Evolutionary conservation across 2,113 vertebrate genomes (phyloP), one percentile per base, ranked within the genome.

Genomic region (Seriola dumerili): DNA sequence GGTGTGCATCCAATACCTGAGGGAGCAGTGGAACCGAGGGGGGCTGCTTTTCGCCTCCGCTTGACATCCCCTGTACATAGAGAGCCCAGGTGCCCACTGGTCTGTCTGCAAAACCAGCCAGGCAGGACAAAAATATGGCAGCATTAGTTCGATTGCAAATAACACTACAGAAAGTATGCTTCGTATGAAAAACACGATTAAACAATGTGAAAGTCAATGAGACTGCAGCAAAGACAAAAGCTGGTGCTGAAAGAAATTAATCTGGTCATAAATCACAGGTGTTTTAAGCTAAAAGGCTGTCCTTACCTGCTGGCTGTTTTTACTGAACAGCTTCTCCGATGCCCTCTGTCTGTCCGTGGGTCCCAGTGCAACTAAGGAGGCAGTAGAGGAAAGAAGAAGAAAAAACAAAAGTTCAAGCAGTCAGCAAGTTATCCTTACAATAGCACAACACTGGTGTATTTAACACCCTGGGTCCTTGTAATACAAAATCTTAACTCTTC

Each of bases 61-160:
- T 99, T 99, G 95, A 99, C 95, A 78, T 99, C 98, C 78, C 98
- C 98, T 25, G 96, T 99, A 90, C 97, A 99, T 74, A 99, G 87
- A 48, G 98, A 99, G 92, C 97, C 98, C 84, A 99, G 96, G 92
- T 99, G 98, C 83, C 98, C 95, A 74, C 97, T 99, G 87, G 97
- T 99, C 95, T 99, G 98, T 89, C 98, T 99, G 95, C 87, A 95
- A 52, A 83, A 75, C 16, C 76, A 77, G 85, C 55, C 65, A 71
- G 38, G 83, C 19, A n/a, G 72, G 23, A 90, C 25, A 74, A 69
- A 86, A 80, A 90, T 7, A 76, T 25, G 29, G 25, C 1, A 78
- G 58, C 29, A 32, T 86, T 76, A 75, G 61, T 54, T 61, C 70
- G 21, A 70, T n/a, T 34, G 10, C 38, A 42, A 29, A 73, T 32